phyloP scores from a whole-genome alignment of 1,140 invertebrate genomes.

The Aricia agestis region DNA sequence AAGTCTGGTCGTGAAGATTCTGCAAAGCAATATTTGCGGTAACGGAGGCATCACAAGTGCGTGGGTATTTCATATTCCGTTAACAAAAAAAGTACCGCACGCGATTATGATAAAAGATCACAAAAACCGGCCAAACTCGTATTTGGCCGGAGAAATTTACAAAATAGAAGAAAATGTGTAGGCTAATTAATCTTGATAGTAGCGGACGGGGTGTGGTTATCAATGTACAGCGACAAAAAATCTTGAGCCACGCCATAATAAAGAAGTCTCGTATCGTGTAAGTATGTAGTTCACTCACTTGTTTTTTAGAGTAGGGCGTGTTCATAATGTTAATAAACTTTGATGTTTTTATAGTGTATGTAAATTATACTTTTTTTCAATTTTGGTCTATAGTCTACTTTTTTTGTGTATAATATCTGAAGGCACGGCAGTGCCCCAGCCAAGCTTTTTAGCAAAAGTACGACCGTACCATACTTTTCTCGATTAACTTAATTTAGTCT shows the following conservation, averaged over 20 bases:
- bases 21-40: too few species aligned
- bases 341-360: too few species aligned
- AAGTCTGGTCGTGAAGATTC: too few species aligned
- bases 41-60: too few species aligned
- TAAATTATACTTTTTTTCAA: too few species aligned
- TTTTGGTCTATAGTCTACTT: too few species aligned
- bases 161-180: slow-evolving; percentile 6
- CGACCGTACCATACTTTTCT: too few species aligned
- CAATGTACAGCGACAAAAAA: slow-evolving; percentile 28
- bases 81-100: background rate
- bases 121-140: background rate
- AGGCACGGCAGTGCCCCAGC: too few species aligned
- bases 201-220: slow-evolving; percentile 27
- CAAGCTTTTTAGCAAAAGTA: too few species aligned
- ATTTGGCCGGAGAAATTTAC: background rate
- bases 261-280: slow-evolving; percentile 29
- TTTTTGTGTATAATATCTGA: too few species aligned
- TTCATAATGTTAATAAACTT: slow-evolving; percentile 7
- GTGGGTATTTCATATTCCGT: background rate
- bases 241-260: slow-evolving; percentile 27
- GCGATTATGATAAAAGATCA: background rate
- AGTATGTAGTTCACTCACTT: slow-evolving; percentile 27
- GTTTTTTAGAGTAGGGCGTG: slow-evolving; percentile 15
- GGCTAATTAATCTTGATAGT: slow-evolving; percentile 14
- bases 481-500: too few species aligned